Conservation (phyloP, 2,113 vertebrate genomes). For the Carassius auratus region DNA sequence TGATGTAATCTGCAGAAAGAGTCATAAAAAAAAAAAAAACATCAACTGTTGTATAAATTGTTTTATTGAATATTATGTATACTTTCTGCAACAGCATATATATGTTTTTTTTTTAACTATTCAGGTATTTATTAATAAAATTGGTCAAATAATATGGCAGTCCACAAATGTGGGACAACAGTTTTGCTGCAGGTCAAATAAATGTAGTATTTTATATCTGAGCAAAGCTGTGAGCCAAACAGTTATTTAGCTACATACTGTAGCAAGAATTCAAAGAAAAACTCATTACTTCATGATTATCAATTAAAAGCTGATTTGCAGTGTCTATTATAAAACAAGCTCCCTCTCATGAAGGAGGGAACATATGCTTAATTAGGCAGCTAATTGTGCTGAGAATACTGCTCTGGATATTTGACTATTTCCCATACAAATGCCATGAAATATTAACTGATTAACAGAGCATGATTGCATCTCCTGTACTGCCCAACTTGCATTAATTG, state of each 20-base stretch:
- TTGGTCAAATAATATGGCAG: not conserved
- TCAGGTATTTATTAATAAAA: not conserved
- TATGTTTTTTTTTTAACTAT: not conserved
- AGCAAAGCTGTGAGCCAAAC: not conserved
- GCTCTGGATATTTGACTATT: constrained; percentile 15
- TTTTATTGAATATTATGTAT: no score
- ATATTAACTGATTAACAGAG: constrained; percentile 24
- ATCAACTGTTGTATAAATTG: not conserved
- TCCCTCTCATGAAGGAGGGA: not conserved
- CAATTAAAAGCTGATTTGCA: not conserved
- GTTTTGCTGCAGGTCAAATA: not conserved
- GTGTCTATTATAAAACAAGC: not conserved
- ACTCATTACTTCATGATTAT: not conserved
- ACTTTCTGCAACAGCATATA: not conserved
- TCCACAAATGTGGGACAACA: not conserved
- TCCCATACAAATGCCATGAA: constrained; percentile 29
- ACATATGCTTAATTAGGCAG: constrained; percentile 27
- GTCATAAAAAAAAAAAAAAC: not conserved
- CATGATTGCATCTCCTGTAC: not conserved
- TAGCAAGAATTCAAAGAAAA: not conserved
- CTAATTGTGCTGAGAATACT: constrained; percentile 31
- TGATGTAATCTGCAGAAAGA: not conserved
- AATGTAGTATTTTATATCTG: not conserved
- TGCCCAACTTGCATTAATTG: constrained; percentile 16
- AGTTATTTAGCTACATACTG: not conserved